These are phyloP conservation scores for Oncorhynchus clarkii DNA, from an alignment of 2,113 vertebrate genomes.

Conservation along the genomic window DNA sequence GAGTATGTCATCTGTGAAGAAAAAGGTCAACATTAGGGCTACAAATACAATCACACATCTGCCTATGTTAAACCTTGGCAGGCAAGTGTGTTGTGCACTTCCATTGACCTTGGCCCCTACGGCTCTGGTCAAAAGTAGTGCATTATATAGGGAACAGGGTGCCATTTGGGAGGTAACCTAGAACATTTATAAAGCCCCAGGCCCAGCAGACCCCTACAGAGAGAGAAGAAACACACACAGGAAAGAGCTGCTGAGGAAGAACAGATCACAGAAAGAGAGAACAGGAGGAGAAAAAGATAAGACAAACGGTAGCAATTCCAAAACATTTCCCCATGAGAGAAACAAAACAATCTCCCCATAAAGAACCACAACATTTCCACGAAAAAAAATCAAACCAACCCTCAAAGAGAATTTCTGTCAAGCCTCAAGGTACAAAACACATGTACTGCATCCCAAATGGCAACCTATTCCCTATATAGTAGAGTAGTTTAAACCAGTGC, in stretches of 20 bases:
- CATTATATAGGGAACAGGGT: too few relatives aligned
- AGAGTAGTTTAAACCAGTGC: too few relatives aligned
- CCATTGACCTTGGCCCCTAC: too few relatives aligned
- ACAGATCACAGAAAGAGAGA: neutral
- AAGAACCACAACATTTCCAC: too few relatives aligned
- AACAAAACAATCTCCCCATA: too few relatives aligned
- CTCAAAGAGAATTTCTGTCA: neutral
- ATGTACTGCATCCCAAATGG: neutral
- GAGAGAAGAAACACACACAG: neutral
- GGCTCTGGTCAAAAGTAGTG: too few relatives aligned
- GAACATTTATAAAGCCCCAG: constrained; percentile 19
- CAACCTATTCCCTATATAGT: too few relatives aligned
- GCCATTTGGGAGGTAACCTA: neutral
- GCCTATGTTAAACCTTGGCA: too few relatives aligned
- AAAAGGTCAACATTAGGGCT: constrained; percentile 7
- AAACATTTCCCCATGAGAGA: neutral
- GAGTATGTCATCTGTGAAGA: constrained; percentile 3
- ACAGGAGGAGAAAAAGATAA: neutral
- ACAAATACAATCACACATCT: too few relatives aligned
- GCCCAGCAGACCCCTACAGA: constrained; percentile 31
- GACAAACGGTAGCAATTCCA: neutral
- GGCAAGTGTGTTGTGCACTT: too few relatives aligned
- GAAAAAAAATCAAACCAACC: neutral
- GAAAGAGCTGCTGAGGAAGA: neutral
- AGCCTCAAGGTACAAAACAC: neutral